Evolutionary conservation across 2,888 invertebrate genomes (phyloP), one percentile per base, ranked within the genome.

Genomic region (Gibbula magus): DNA sequence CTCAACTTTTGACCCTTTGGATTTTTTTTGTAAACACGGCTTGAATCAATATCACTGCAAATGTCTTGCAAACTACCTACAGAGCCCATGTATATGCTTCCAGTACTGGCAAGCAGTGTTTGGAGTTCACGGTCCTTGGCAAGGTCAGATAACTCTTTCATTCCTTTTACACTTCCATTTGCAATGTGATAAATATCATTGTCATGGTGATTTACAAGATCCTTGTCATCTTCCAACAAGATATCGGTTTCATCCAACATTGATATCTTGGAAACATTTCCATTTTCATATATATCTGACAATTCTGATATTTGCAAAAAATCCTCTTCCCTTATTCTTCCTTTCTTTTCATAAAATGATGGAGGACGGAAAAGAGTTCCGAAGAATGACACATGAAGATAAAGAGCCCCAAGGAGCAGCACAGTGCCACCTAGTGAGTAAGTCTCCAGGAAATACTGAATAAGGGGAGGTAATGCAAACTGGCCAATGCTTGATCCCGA

Each of bases 401-500:
- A 90, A 7, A 90, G 74, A 13, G 82, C 89, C 8, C 86, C 86
- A 5, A 89, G 79, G 13, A 88, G 79, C 13, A 88, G 77, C 18
- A 87, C 67, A 16, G 86, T 83, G 10, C 86, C 86, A 20, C 77
- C 54, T 1, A 87, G 75, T 0, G 83, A 78, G 79, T 88, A 91
- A 0, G 77, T 86, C 70, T 90, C 87, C 35, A 91, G 82, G 16
- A 90, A 78, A 67, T 79, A 85, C 76, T 89, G 88, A 10, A 90
- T 82, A n/a, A 90, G 61, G 0, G 89, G 89, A 10, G 91, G 90
- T 32, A 91, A 20, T 10, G 82, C 86, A 85, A 91, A 90, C 83
- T 88, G 88, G 7, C 91, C 91, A n/a, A 90, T 83, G 82, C 89
- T 89, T n/a, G 89, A 86, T 4, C 91, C 91, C 10, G 88, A 80